phyloP scores from a whole-genome alignment of 2,888 invertebrate genomes.

The Trachelus troglodyta region DNA sequence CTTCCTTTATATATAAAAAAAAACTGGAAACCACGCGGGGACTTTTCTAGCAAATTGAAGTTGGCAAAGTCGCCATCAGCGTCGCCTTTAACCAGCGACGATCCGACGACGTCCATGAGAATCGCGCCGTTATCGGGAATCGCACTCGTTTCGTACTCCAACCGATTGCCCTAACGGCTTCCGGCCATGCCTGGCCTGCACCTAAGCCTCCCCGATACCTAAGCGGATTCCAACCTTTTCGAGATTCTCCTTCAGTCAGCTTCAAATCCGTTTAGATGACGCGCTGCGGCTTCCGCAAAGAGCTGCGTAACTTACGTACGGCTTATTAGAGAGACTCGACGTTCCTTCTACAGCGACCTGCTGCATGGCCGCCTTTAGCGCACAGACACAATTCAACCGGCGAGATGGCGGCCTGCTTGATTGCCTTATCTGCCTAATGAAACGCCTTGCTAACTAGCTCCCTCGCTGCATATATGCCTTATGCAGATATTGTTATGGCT shows the following conservation, averaged over 20 bases:
- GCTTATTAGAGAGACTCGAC: background rate
- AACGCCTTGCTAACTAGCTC: constrained; percentile 60
- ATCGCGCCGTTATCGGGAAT: background rate
- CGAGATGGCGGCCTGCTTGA: constrained; percentile 47
- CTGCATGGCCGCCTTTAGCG: background rate
- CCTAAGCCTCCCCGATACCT: background rate
- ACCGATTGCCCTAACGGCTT: background rate
- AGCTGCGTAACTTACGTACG: background rate
- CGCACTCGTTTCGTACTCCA: background rate
- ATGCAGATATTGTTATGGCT: constrained; percentile 58
- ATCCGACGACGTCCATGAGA: background rate
- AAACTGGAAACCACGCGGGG: background rate
- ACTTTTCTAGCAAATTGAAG: background rate
- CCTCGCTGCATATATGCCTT: constrained; percentile 34
- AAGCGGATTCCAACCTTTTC: background rate
- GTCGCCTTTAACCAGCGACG: background rate
- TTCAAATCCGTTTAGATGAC: background rate
- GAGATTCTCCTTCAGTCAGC: background rate
- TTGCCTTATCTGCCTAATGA: constrained; percentile 64
- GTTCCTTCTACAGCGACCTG: background rate
- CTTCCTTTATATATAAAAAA: background rate
- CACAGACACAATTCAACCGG: constrained; percentile 7
- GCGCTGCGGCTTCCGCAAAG: background rate
- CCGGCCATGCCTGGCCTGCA: background rate
- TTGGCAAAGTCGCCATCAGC: background rate